Conservation (phyloP, 37 sponge, comb jelly and placozoan species). For the Aplysina aerophoba region DNA sequence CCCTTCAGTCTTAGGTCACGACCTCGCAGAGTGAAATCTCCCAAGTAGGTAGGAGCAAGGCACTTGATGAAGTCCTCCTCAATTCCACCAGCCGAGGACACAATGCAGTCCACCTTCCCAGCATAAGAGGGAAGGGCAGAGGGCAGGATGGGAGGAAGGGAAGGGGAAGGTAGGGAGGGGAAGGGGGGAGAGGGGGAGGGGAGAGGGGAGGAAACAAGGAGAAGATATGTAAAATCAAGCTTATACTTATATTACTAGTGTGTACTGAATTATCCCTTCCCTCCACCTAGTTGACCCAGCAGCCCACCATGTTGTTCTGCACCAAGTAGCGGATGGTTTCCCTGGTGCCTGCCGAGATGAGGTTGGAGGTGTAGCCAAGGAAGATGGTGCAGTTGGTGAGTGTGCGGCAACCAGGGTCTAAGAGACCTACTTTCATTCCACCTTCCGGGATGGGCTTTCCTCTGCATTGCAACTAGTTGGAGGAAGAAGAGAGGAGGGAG, state of each 20-base stretch:
- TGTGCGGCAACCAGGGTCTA: slow-evolving; percentile 59
- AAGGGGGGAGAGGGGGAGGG: neutral
- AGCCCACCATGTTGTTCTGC: slow-evolving; percentile 88
- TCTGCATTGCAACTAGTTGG: slow-evolving; percentile 56
- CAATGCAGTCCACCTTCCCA: slow-evolving; percentile 89
- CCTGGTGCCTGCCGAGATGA: slow-evolving; percentile 91
- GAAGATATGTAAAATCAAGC: too few species aligned
- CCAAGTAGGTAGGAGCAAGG: slow-evolving; percentile 85
- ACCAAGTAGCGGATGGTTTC: slow-evolving; percentile 88
- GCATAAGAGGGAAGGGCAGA: too few species aligned
- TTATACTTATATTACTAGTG: too few species aligned
- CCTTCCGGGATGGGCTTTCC: slow-evolving; percentile 58
- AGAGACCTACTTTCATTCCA: slow-evolving; percentile 40
- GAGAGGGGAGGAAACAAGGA: too few species aligned
- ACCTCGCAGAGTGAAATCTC: slow-evolving; percentile 87
- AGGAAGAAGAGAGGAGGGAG: neutral
- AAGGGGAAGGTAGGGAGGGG: too few species aligned
- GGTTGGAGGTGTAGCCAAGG: slow-evolving; percentile 97
- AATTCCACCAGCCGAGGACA: slow-evolving; percentile 95
- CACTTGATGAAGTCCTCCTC: slow-evolving; percentile 99
- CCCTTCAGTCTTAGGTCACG: slow-evolving; percentile 80
- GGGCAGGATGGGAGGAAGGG: too few species aligned
- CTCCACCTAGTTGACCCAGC: too few species aligned
- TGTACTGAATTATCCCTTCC: too few species aligned
- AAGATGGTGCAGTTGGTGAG: slow-evolving; percentile 94